These are phyloP conservation scores for Zeugodacus cucurbitae DNA, from an alignment of 1,140 invertebrate species.

Conservation along the genomic window DNA sequence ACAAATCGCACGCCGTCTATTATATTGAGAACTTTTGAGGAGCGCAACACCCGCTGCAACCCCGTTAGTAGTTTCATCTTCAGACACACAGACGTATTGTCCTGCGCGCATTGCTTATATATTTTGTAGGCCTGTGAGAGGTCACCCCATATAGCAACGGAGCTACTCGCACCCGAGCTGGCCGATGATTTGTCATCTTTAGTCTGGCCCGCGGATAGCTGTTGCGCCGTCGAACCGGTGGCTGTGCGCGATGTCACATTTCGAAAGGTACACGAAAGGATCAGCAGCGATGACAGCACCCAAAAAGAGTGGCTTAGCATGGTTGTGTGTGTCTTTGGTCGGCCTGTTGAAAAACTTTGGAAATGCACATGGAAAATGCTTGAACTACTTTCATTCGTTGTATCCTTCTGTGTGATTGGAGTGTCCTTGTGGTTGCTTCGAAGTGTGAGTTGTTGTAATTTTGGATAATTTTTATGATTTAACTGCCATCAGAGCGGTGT, in stretches of 20 bases:
- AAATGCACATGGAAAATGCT: neutral
- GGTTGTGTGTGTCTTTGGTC: conserved; percentile 19
- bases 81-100: conserved; percentile 77
- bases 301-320: conserved; percentile 47
- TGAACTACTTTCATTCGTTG: neutral
- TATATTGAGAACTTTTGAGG: conserved; percentile 72
- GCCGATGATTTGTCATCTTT: conserved; percentile 5
- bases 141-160: conserved; percentile 58
- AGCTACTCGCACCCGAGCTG: neutral
- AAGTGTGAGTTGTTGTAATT: neutral
- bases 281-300: conserved; percentile 58
- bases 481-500: conserved; percentile 45
- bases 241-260: conserved; percentile 53
- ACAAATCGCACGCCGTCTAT: conserved; percentile 79
- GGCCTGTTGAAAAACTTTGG: conserved; percentile 54
- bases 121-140: conserved; percentile 65
- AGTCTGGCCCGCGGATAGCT: conserved; percentile 50
- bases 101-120: conserved; percentile 80
- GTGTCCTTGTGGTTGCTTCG: neutral
- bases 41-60: conserved; percentile 76
- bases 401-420: neutral
- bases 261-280: conserved; percentile 59
- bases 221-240: conserved; percentile 38
- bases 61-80: conserved; percentile 80
- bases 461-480: neutral